Evolutionary conservation across 1,140 invertebrate genomes (phyloP), one percentile per base, ranked within the genome.

Genomic region (Lucilia cuprina): DNA sequence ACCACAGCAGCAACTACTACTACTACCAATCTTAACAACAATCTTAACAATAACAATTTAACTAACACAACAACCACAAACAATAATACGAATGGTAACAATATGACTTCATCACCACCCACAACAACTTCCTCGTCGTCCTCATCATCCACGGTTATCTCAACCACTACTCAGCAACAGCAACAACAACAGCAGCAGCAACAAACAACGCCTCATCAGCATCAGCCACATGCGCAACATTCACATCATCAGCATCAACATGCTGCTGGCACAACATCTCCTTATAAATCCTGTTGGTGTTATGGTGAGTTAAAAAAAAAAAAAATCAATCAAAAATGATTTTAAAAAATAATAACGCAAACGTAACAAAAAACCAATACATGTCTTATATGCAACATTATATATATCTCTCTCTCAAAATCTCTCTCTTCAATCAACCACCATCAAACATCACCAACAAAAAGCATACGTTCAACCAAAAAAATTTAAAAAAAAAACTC

Each of bases 201-300:
- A 65, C n/a, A 25, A 12, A 9, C 34, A 35, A 9, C 34, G 4
- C 75, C 25, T n/a, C 47, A 49, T 65, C 82, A 74, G 12, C 35
- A 47, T 41, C 74, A 74, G 19, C 83, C 50, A 35, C 83, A 75
- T 17, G 60, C n/a, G 19, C 80, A 60, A 65, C 47, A 55, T 2
- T 74, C 47, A 8, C 74, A 50, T 17, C 84, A 87, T 77, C 85
- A 84, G 25, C 85, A 78, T 84, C 85, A 87, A 80, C 85, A 85
- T 83, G 75, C 78, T 41, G 74, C 21, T 84, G 84, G 25, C 85
- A 85, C 77, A 75, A 84, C 84, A 82, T 85, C 84, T 50, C 84
- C 84, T 5, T 90, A 85, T 85, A 87, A 88, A 86, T 89, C 89
- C 87, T 90, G 89, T 88, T 90, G 89, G 89, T 90, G 89, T 88